Percentiles rank a stretch among this genome's conserved stretches.
Evolutionary conservation across 2,113 vertebrate species (phyloP).

Genomic region (Paraplagusia blochii): DNA sequence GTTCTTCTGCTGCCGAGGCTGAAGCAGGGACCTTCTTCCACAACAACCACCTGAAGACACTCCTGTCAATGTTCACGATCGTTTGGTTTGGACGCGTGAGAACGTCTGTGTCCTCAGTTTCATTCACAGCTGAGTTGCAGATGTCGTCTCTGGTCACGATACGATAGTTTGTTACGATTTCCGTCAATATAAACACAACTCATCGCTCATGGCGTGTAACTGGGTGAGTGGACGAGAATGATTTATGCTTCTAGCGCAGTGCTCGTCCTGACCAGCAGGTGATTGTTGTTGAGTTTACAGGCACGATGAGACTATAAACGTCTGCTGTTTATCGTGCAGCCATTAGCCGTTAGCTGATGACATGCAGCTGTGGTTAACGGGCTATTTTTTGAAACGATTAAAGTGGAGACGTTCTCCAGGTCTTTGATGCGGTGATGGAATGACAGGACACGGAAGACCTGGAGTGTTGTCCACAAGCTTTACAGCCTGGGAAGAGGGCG

Average conservation of each 20-base stretch:
- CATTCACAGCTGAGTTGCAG: too few relatives aligned
- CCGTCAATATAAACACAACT: too few relatives aligned
- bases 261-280: slow-evolving; percentile 14
- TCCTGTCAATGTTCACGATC: too few relatives aligned
- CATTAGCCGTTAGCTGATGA: slow-evolving; percentile 49
- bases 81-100: too few relatives aligned
- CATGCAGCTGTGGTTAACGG: slow-evolving; percentile 46
- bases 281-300: slow-evolving; percentile 25
- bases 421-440: slow-evolving; percentile 56
- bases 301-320: slow-evolving; percentile 13
- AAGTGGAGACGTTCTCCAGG: slow-evolving; percentile 32
- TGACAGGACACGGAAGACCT: slow-evolving; percentile 46
- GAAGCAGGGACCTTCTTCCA: too few relatives aligned
- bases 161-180: too few relatives aligned
- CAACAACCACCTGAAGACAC: too few relatives aligned
- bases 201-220: too few relatives aligned
- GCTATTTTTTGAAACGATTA: slow-evolving; percentile 68
- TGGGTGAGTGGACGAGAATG: background rate
- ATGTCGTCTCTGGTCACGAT: too few relatives aligned
- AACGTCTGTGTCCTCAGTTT: too few relatives aligned
- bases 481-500: slow-evolving; percentile 37
- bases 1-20: too few relatives aligned
- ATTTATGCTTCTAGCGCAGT: slow-evolving; percentile 19
- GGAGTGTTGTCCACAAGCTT: slow-evolving; percentile 56
- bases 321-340: slow-evolving; percentile 52